Conservation (phyloP, 2,888 invertebrate genomes). For the Elysia crispata region DNA sequence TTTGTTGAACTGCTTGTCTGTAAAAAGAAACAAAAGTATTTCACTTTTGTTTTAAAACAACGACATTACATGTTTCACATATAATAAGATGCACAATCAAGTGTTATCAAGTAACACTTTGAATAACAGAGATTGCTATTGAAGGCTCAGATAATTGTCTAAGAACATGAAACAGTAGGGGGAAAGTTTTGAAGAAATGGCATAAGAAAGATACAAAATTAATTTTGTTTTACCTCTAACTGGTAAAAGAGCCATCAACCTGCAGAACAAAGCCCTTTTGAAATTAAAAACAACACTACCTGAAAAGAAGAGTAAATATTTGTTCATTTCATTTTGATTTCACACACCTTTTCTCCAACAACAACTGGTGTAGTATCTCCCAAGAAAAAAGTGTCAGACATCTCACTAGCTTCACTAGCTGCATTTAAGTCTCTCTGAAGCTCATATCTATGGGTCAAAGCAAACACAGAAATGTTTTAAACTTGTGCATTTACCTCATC, state of each 20-base stretch:
- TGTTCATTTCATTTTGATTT: too few species aligned
- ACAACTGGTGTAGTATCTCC: slow-evolving; percentile 82
- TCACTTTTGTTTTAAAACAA: too few species aligned
- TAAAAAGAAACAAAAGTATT: slow-evolving; percentile 17
- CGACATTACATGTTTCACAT: too few species aligned
- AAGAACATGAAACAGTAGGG: background rate
- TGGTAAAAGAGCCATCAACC: too few species aligned
- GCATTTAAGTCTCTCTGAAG: slow-evolving; percentile 54
- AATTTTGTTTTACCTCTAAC: too few species aligned
- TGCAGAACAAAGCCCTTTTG: too few species aligned
- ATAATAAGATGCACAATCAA: too few species aligned
- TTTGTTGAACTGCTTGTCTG: slow-evolving; percentile 50
- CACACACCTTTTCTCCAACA: slow-evolving; percentile 59
- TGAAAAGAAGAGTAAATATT: too few species aligned
- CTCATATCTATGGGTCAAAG: slow-evolving; percentile 55
- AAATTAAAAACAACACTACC: too few species aligned
- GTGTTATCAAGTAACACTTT: background rate
- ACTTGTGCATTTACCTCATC: too few species aligned
- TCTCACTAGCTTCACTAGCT: slow-evolving; percentile 46
- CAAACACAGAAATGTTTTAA: background rate
- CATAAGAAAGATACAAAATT: too few species aligned
- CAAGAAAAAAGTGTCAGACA: slow-evolving; percentile 76
- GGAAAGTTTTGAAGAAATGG: background rate
- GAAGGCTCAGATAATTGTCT: background rate
- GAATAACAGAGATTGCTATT: background rate